These are phyloP conservation scores for Ammodytes marinus DNA, from an alignment of 2,113 vertebrate species.

Conservation along the genomic window DNA sequence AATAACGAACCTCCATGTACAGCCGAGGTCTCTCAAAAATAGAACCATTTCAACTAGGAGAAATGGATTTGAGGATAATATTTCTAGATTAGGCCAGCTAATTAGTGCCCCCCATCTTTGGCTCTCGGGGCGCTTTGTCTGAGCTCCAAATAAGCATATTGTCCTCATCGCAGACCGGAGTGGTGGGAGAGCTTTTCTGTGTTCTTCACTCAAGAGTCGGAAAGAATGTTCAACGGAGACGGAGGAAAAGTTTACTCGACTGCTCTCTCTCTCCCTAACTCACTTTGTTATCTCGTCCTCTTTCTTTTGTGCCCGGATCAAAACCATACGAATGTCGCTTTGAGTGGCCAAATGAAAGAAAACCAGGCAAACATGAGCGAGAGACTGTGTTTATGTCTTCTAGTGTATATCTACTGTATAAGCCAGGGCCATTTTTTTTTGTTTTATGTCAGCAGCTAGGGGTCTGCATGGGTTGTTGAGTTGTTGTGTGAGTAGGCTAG, in stretches of 20 bases:
- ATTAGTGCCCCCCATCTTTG: conserved; percentile 77
- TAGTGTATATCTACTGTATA: conserved; percentile 33
- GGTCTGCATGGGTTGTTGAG: conserved; percentile 74
- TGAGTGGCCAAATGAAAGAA: conserved; percentile 75
- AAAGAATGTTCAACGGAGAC: conserved; percentile 61
- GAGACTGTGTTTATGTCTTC: conserved; percentile 67
- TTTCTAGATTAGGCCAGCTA: conserved; percentile 78
- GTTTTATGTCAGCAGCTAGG: conserved; percentile 67
- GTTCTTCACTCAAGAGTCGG: conserved; percentile 65
- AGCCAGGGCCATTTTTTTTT: conserved; percentile 68
- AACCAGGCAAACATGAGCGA: conserved; percentile 69
- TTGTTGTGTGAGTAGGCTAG: conserved; percentile 52
- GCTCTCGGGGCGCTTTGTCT: conserved; percentile 55
- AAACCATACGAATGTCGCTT: conserved; percentile 71
- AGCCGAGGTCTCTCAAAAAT: conserved; percentile 74
- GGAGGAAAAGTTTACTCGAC: conserved; percentile 69
- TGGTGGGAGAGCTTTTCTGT: conserved; percentile 54
- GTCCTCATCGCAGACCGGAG: conserved; percentile 65
- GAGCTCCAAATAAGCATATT: conserved; percentile 79
- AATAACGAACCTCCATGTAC: conserved; percentile 79
- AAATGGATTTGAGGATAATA: conserved; percentile 77
- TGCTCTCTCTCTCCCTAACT: conserved; percentile 50
- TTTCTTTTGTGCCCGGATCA: conserved; percentile 73
- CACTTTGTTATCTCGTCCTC: conserved; percentile 65
- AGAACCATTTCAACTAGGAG: conserved; percentile 76